Evolutionary conservation across 2,113 vertebrate genomes (phyloP), one percentile per base, ranked within the genome.

Genomic region (Callospermophilus lateralis): DNA sequence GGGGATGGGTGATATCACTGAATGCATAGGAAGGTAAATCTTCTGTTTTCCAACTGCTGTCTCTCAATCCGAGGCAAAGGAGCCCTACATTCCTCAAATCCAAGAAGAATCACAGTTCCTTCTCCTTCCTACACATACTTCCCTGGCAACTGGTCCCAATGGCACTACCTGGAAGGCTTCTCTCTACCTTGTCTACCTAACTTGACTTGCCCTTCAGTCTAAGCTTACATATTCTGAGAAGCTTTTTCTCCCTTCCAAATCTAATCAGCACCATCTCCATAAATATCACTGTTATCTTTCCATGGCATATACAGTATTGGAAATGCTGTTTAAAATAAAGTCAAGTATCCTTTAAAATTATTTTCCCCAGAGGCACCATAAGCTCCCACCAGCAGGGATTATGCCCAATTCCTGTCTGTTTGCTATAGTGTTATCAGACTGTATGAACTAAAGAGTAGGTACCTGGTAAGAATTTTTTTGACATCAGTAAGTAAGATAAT

Each of bases 1-100:
- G 89, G 51, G 53, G n/a, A 96, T 37, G 20, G 98, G 97, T 12
- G 99, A 96, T 7, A 98, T 98, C 37, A 99, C 0, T 99, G 98
- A 80, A 99, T 98, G 95, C 39, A 77, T 26, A 94, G 42, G 86
- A 97, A 90, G 67, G 90, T 26, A 95, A 84, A 83, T 32, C 37
- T 89, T 67, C 76, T 93, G 7, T 94, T 88, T 73, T 88, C 42
- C 68, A 85, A 73, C 73, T 94, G 37, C 30, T 67, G 37, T 42
- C 81, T 95, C 84, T 63, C 61, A 63, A 51, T 42, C 32, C 76
- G 65, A 97, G 72, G 87, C 76, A 92, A 93, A 77, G 77, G 92
- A 91, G 84, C 68, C 16, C 74, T 72, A 48, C 4, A 80, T 24
- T 28, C 55, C 32, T 78, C 8, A 32, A 6, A 30, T 24, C 37